Conservation (phyloP, 2,113 vertebrate genomes). For the Microcebus griseorufus region DNA sequence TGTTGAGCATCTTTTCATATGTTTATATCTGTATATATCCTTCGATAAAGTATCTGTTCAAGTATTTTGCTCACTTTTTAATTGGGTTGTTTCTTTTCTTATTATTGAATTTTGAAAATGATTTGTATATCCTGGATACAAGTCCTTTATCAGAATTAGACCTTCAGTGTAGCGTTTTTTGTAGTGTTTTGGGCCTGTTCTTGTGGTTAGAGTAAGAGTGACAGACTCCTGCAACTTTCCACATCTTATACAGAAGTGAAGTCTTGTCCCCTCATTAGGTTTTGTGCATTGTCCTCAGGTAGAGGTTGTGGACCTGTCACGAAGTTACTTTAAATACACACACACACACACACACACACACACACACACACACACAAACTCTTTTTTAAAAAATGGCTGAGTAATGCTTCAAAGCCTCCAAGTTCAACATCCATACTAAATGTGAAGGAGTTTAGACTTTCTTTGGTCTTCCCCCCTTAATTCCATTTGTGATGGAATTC, state of each 20-base stretch:
- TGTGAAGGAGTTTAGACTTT: constrained; percentile 37
- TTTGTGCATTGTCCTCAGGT: neutral
- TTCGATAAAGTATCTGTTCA: neutral
- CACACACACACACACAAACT: neutral
- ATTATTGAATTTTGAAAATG: neutral
- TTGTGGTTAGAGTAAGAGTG: neutral
- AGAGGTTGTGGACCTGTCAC: constrained; percentile 23
- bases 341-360: neutral
- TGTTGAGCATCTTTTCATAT: neutral
- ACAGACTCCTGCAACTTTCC: neutral
- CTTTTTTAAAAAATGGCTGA: neutral
- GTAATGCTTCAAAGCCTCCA: neutral
- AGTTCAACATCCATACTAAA: neutral
- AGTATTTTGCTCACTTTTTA: neutral
- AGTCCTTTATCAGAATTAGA: neutral
- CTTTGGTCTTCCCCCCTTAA: constrained; percentile 38
- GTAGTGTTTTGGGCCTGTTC: neutral
- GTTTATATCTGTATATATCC: neutral
- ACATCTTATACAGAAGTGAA: neutral
- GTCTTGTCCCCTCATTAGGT: neutral
- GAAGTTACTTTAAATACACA: neutral
- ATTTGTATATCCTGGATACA: neutral
- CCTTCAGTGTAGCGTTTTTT: neutral
- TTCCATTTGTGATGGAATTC: constrained; percentile 50
- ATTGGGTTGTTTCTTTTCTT: neutral